Conservation (phyloP, 2,888 invertebrate species). For the Serripes groenlandicus region DNA sequence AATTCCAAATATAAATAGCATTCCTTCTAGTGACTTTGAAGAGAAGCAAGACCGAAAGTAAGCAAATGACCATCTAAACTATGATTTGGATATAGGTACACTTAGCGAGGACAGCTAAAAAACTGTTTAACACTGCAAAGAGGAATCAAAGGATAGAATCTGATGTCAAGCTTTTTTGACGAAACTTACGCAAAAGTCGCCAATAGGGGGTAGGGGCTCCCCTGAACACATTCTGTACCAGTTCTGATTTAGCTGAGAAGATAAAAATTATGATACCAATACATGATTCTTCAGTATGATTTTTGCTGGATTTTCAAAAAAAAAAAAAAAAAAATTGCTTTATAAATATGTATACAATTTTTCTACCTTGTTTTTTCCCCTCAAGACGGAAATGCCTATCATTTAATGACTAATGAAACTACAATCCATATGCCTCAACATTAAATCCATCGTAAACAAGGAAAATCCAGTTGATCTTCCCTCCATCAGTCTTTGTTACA, state of each 20-base stretch:
- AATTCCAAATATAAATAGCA: too few relatives aligned
- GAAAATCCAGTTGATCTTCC: too few relatives aligned
- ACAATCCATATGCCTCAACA: too few relatives aligned
- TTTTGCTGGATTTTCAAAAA: too few relatives aligned
- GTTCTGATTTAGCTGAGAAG: conserved; percentile 64
- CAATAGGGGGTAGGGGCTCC: conserved; percentile 66
- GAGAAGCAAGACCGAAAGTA: conserved; percentile 11
- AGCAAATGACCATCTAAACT: conserved; percentile 18
- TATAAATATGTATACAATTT: too few relatives aligned
- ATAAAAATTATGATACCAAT: conserved; percentile 15
- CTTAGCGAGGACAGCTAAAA: not conserved
- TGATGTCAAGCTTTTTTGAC: not conserved
- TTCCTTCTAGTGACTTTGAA: not conserved
- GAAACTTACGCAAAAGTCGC: conserved; percentile 59
- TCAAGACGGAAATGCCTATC: too few relatives aligned
- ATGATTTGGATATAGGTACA: not conserved
- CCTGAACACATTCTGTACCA: conserved; percentile 56
- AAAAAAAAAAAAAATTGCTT: too few relatives aligned
- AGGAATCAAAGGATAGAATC: conserved; percentile 26
- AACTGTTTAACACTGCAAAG: conserved; percentile 30
- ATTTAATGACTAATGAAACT: too few relatives aligned
- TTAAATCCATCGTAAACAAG: too few relatives aligned
- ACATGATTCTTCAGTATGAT: not conserved
- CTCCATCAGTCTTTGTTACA: too few relatives aligned
- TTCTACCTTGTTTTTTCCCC: too few relatives aligned